Evolutionary conservation across 2,113 vertebrate genomes (phyloP).

Genomic region (Pogona vitticeps): DNA sequence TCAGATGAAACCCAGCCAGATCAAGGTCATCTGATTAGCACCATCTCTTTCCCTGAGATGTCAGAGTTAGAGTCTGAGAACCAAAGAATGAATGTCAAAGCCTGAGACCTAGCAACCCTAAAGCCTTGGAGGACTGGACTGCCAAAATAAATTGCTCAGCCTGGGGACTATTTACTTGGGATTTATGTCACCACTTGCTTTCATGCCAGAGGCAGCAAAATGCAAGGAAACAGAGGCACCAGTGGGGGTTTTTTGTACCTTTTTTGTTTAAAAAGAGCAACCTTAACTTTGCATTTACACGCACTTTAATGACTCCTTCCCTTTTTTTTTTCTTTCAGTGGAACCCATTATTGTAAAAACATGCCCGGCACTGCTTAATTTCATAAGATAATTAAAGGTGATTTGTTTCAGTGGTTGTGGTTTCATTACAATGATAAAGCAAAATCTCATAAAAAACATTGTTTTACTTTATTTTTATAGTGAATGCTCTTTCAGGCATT

Average conservation of each 20-base stretch:
- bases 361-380: neutral
- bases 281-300: neutral
- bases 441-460: constrained; percentile 26
- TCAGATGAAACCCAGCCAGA: too few relatives aligned
- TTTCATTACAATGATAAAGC: constrained; percentile 44
- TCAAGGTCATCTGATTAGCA: too few relatives aligned
- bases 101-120: too few relatives aligned
- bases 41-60: too few relatives aligned
- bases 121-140: too few relatives aligned
- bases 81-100: too few relatives aligned
- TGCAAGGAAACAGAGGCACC: too few relatives aligned
- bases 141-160: too few relatives aligned
- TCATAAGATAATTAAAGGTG: constrained; percentile 39
- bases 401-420: constrained; percentile 28
- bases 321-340: constrained; percentile 16
- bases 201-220: too few relatives aligned
- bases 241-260: neutral
- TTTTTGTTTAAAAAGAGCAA: constrained; percentile 6
- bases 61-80: too few relatives aligned
- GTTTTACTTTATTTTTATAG: constrained; percentile 11
- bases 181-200: too few relatives aligned
- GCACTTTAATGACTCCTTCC: constrained; percentile 42
- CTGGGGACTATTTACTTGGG: too few relatives aligned
- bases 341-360: constrained; percentile 22
- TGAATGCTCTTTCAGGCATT: constrained; percentile 24